A percentile compares a stretch with the other conserved stretches of the same genome.
phyloP scores from a whole-genome alignment of 2,888 invertebrate species.

The Timandra comae region DNA sequence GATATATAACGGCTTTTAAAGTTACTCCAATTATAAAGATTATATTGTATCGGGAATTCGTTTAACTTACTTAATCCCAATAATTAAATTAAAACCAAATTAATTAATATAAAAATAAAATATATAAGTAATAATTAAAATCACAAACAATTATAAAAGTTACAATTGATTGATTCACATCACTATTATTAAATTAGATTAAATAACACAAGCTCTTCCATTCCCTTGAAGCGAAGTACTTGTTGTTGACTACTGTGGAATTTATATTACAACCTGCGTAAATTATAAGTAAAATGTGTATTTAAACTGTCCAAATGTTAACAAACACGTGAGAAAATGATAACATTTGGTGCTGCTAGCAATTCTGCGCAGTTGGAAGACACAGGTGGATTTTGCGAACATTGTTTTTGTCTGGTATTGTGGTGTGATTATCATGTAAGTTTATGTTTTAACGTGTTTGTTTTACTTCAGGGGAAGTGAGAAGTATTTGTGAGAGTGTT shows the following conservation, averaged over 20 bases:
- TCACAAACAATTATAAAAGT: not conserved
- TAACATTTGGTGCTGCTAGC: constrained; percentile 64
- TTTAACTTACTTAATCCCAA: too few species aligned
- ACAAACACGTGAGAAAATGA: constrained; percentile 60
- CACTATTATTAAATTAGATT: constrained; percentile 39
- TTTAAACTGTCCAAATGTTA: constrained; percentile 57
- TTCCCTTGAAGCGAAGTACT: too few species aligned
- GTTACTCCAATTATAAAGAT: too few species aligned
- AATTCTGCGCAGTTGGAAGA: constrained; percentile 60
- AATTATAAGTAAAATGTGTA: constrained; percentile 42
- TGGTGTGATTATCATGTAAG: constrained; percentile 27
- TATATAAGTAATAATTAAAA: too few species aligned
- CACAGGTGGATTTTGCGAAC: constrained; percentile 47
- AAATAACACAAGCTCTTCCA: constrained; percentile 53
- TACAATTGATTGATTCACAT: constrained; percentile 21
- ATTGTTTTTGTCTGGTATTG: constrained; percentile 38
- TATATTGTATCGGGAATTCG: too few species aligned
- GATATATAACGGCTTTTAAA: too few species aligned
- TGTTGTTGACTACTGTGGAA: constrained; percentile 33
- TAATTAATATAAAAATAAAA: too few species aligned
- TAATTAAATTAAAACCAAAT: too few species aligned
- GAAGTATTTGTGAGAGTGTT: constrained; percentile 72
- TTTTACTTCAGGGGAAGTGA: constrained; percentile 60
- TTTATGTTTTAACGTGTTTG: too few species aligned
- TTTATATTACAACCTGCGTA: constrained; percentile 43